These are phyloP conservation scores for Hemitrygon akajei DNA, from an alignment of 2,797 vertebrate genomes.

Conservation along the genomic window DNA sequence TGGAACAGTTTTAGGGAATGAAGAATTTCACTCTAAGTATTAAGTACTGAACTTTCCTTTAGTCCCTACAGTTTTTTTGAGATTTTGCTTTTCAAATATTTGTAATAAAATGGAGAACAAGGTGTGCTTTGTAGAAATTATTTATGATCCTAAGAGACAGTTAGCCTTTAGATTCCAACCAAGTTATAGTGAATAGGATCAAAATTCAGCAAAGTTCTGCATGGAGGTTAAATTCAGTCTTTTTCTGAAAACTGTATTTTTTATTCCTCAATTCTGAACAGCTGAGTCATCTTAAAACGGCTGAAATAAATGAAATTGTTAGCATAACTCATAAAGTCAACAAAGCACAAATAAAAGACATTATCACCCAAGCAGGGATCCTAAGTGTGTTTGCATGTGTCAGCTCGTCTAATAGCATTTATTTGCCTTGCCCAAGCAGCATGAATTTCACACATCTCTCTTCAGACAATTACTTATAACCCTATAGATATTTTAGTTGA, in stretches of 20 bases:
- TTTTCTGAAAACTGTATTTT: not conserved
- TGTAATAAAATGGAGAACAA: not conserved
- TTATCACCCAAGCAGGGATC: conserved; percentile 28
- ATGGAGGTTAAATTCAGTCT: not conserved
- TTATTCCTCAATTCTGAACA: not conserved
- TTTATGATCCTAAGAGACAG: not conserved
- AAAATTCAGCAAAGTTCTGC: not conserved
- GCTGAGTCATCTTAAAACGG: not conserved
- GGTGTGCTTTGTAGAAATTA: not conserved
- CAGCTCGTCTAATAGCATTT: conserved; percentile 7
- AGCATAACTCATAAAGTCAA: conserved; percentile 33
- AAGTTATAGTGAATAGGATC: not conserved
- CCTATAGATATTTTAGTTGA: conserved; percentile 18
- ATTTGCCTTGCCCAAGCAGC: conserved; percentile 22
- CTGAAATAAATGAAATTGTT: conserved; percentile 27
- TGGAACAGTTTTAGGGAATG: not conserved
- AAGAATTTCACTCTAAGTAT: not conserved
- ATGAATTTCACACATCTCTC: not conserved
- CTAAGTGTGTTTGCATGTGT: conserved; percentile 26
- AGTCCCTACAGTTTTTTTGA: not conserved
- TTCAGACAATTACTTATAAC: conserved; percentile 10
- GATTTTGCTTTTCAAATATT: not conserved
- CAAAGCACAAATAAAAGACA: conserved; percentile 31
- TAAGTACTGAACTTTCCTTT: not conserved
- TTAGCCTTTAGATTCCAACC: not conserved